Conservation (phyloP, 2,113 vertebrate genomes). For the Suricata suricatta region DNA sequence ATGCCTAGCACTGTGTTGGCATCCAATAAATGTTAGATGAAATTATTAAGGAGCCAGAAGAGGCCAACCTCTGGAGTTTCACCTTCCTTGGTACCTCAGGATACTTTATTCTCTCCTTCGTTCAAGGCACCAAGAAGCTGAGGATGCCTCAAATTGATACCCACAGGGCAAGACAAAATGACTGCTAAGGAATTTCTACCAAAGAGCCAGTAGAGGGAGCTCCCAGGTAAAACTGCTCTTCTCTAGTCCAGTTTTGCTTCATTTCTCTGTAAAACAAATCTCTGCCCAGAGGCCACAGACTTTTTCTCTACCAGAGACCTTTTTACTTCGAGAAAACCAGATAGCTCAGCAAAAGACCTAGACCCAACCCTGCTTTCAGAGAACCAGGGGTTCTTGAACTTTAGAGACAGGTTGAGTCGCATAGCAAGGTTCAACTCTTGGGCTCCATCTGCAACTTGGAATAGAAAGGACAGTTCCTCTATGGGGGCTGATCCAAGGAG, state of each 20-base stretch:
- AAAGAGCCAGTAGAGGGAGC: constrained; percentile 77
- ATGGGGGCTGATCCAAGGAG: neutral
- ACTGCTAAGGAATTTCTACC: constrained; percentile 16
- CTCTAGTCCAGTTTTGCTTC: constrained; percentile 25
- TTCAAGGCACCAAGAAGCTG: neutral
- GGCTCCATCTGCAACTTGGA: neutral
- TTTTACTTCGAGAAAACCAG: neutral
- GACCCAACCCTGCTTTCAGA: neutral
- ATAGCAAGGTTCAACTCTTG: neutral
- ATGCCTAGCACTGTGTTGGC: neutral
- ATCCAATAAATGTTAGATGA: neutral
- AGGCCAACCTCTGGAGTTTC: neutral
- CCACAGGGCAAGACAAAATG: neutral
- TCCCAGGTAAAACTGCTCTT: constrained; percentile 31
- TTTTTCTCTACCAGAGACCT: constrained; percentile 31
- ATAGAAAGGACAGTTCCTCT: neutral
- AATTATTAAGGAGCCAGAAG: constrained; percentile 14
- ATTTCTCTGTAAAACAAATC: neutral
- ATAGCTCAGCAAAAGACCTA: neutral
- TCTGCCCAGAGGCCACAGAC: neutral
- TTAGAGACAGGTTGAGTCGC: neutral
- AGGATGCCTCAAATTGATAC: neutral
- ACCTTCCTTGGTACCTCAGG: neutral
- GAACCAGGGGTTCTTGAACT: neutral
- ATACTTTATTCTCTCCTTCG: neutral